These are phyloP conservation scores for Oreochromis mossambicus DNA, from an alignment of 2,797 vertebrate species.

Conservation along the genomic window DNA sequence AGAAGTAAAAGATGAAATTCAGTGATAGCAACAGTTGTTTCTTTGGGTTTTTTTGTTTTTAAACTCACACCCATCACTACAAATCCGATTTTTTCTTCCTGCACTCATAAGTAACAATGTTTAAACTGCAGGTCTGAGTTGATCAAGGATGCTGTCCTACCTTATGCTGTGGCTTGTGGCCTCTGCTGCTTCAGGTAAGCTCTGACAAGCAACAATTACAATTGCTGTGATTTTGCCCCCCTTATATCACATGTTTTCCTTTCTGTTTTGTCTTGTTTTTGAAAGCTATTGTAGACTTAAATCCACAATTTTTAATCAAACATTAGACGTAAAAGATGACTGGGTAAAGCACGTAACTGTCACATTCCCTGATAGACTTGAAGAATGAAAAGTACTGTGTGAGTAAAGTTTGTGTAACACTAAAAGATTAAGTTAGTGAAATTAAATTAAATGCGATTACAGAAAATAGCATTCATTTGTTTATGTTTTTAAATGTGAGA, in stretches of 20 bases:
- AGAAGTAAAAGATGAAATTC: conserved; percentile 21
- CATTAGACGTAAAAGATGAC: background rate
- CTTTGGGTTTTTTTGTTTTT: background rate
- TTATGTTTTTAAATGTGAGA: background rate
- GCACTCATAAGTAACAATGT: background rate
- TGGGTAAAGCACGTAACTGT: background rate
- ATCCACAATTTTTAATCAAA: background rate
- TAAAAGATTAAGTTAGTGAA: background rate
- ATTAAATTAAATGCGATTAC: background rate
- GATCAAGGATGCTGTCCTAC: conserved; percentile 62
- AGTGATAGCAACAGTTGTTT: background rate
- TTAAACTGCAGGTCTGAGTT: conserved; percentile 36
- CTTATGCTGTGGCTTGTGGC: conserved; percentile 52
- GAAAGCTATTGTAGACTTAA: background rate
- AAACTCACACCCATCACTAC: background rate
- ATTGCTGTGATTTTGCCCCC: too few relatives aligned
- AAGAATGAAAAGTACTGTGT: background rate
- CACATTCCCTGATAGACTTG: background rate
- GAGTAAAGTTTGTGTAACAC: background rate
- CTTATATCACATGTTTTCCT: background rate
- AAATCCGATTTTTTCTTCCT: conserved; percentile 2
- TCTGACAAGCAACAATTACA: background rate
- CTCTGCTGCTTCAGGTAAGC: conserved; percentile 59
- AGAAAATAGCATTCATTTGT: background rate
- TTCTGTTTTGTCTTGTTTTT: background rate